phyloP scores from a whole-genome alignment of 2,888 invertebrate species.

The Eupithecia subfuscata region DNA sequence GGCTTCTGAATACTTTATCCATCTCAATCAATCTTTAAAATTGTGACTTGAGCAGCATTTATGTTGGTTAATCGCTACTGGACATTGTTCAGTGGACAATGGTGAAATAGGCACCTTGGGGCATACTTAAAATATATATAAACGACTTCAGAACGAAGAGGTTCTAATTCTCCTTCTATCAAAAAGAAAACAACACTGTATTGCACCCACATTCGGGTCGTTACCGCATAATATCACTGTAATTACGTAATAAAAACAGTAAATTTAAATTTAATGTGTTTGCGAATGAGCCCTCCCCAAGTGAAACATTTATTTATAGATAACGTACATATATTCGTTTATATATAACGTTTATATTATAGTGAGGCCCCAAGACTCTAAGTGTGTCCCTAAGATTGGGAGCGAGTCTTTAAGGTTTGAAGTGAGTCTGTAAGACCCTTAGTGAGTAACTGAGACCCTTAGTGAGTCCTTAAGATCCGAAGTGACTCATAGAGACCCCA shows the following conservation, averaged over 20 bases:
- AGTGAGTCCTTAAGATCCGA: background rate
- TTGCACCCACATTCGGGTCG: background rate
- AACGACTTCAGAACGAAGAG: background rate
- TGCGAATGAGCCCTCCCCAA: background rate
- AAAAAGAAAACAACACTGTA: background rate
- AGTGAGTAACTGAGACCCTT: background rate
- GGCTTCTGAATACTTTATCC: background rate
- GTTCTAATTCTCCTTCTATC: background rate
- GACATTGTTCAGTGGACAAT: background rate
- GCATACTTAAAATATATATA: background rate
- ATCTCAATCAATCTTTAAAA: background rate
- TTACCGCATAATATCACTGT: background rate
- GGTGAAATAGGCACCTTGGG: background rate
- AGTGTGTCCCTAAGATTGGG: background rate
- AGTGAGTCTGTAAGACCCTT: background rate
- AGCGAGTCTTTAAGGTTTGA: background rate
- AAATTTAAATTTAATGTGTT: background rate
- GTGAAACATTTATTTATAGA: background rate
- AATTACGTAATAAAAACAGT: background rate
- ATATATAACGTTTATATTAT: too few relatives aligned
- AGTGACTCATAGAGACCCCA: too few relatives aligned
- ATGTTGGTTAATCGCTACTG: background rate
- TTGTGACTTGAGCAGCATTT: background rate
- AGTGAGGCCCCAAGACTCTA: background rate
- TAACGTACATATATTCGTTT: too few relatives aligned